Percentiles rank a stretch among this genome's conserved stretches.
Conservation (phyloP, 2,888 invertebrate species). For the Matsumyia berberina region DNA sequence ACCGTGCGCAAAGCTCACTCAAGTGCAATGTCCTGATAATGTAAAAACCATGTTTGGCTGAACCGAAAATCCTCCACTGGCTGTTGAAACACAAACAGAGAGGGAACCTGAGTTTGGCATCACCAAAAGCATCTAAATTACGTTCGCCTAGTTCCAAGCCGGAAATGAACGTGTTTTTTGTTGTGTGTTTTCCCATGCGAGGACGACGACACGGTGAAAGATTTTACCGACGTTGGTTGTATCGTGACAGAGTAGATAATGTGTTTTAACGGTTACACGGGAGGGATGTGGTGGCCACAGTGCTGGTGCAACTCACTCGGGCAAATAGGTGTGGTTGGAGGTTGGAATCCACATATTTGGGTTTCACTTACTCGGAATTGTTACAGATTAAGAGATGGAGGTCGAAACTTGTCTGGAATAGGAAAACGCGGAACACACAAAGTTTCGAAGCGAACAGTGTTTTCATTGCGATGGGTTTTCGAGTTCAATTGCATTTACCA, state of each 20-base stretch:
- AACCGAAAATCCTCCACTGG: conserved; percentile 11
- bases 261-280: neutral
- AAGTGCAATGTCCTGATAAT: conserved; percentile 56
- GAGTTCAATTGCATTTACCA: too few relatives aligned
- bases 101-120: neutral
- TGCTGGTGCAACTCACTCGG: neutral
- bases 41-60: conserved; percentile 36
- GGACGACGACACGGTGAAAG: neutral
- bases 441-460: neutral
- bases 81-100: conserved; percentile 5
- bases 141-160: conserved; percentile 19
- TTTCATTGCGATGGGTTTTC: too few relatives aligned
- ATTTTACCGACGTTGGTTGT: conserved; percentile 6
- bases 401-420: too few relatives aligned
- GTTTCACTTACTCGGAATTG: neutral
- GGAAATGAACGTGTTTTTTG: conserved; percentile 22
- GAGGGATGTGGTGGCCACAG: neutral
- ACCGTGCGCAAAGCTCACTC: neutral
- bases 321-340: conserved; percentile 2
- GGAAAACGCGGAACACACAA: too few relatives aligned
- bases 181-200: neutral
- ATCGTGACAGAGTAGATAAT: conserved; percentile 4
- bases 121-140: conserved; percentile 27
- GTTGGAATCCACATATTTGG: conserved; percentile 10
- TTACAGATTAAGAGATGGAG: too few relatives aligned